phyloP scores from a whole-genome alignment of 30 jellyfish, hydroid and myxozoan genomes.

The Aurelia coerulea region DNA sequence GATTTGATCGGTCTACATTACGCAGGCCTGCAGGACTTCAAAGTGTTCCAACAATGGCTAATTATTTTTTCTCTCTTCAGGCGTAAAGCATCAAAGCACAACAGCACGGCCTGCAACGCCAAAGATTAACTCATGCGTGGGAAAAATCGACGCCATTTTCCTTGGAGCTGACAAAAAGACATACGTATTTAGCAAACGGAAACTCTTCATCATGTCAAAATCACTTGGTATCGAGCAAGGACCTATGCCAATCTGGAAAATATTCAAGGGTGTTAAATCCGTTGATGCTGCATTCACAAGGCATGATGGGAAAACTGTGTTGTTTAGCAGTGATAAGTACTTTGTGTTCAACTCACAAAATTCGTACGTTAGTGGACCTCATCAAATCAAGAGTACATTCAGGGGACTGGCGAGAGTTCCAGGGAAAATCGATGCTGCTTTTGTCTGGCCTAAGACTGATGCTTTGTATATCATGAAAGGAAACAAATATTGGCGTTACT shows the following conservation, averaged over 20 bases:
- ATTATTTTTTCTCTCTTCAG: not conserved
- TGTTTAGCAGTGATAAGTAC: constrained; percentile 61
- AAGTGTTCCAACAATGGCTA: too few species aligned
- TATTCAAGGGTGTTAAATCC: constrained; percentile 68
- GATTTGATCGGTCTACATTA: too few species aligned
- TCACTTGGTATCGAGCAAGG: constrained; percentile 40
- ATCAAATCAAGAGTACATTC: constrained; percentile 22
- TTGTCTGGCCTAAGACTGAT: constrained; percentile 85
- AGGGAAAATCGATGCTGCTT: constrained; percentile 84
- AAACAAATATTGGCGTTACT: constrained; percentile 72
- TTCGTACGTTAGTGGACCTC: constrained; percentile 75
- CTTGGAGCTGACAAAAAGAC: constrained; percentile 43
- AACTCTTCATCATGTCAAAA: constrained; percentile 33
- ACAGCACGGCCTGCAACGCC: constrained; percentile 23
- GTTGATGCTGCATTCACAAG: constrained; percentile 86
- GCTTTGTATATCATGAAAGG: constrained; percentile 74
- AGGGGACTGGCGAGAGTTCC: constrained; percentile 40
- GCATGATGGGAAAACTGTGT: constrained; percentile 74
- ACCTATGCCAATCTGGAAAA: constrained; percentile 56
- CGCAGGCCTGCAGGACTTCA: too few species aligned
- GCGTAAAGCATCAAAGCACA: constrained; percentile 15
- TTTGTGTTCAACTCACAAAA: constrained; percentile 53
- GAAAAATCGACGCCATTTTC: constrained; percentile 45
- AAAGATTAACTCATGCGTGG: constrained; percentile 26
- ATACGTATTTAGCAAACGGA: constrained; percentile 50